Evolutionary conservation across 2,888 invertebrate species (phyloP), one percentile per base, ranked within the genome.

Genomic region (Dichetophora obliterata): DNA sequence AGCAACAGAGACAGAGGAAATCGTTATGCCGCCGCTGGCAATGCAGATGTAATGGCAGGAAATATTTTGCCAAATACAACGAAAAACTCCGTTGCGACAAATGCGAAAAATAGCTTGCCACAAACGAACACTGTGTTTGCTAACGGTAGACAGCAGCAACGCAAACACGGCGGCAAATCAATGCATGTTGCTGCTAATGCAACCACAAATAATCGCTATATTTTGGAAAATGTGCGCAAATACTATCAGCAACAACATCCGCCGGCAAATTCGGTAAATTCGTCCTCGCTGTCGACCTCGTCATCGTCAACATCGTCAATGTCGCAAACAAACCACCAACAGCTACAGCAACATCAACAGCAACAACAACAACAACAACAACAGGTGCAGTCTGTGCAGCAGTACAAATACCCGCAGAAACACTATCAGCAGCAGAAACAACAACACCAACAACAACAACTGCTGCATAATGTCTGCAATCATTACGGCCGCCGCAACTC

Each of bases 171-270:
- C 27, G 66, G 74, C 8, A 37, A 75, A 48, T 77, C 79, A 24
- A 22, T 78, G 43, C 68, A 75, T 1, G 75, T 76, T 52, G 76
- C 78, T 31, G 80, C 79, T 3, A 77, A 75, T 16, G 81, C 80
- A 52, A 81, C 82, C 77, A 79, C 83, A 70, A 85, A 84, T 75
- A 87, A 86, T 83, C 85, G 85, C 74, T 85, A 85, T 78, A 84
- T 86, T 82, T 78, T 88, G 81, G 88, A 88, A 80, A 87, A 86
- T 82, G 80, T 88, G 79, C 88, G 87, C 78, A 88, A 88, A 85
- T 87, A 87, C 83, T 88, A 88, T 84, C 87, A 88, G 80, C 85
- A 85, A 24, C 84, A 86, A 48, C 82, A 83, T 76, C 83, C 84
- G 70, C 85, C 86, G 70, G 83, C 86, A 75, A 85, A 86, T 59